Base-by-base conservation (phyloP, 2,888 invertebrate species). In the Netelia fuscicornis region DNA sequence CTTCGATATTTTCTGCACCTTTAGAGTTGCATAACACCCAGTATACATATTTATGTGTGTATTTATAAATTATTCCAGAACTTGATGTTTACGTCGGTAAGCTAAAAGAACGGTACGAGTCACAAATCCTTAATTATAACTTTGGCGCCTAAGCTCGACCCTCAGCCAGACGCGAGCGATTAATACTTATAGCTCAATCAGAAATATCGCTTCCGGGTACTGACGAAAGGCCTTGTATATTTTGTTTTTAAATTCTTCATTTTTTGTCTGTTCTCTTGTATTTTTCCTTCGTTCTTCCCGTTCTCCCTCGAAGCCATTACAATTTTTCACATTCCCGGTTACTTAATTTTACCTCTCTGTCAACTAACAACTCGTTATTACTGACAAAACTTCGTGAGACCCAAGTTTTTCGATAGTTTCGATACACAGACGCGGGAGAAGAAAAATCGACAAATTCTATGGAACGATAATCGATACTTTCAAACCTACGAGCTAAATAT, bases 51-150 rank as follows among this genome's bases (percentile, higher is more conserved):
- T 5, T 5, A 30, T 30, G 5, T 30, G 5, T 30, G 5, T 30
- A 3, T 30, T 3, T 30, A 3, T 30, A 30, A 30, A 30, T 5
- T 30, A 30, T 44, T 20, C 54, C 23, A 10, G 1, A 68, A 30
- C 13, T 25, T n/a, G 23, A 3, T 10, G 5, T 42, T 67, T 44
- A 37, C 9, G n/a, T 44, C n/a, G 58, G 23, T 30, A 6, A 68
- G 44, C 58, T 13, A 13, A 56, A 56, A 11, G 48, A 77, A 11
- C 5, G 20, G 37, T 23, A 48, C 20, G 48, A 25, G 67, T 10
- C 13, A 52, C 62, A 62, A 78, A 42, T 23, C 62, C 54, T 54
- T 70, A 70, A 78, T 78, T 78, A 70, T 54, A 78, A 78, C 78
- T 78, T 78, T 62, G n/a, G n/a, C 10, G 30, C 62, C 30, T 62